These are phyloP conservation scores for Odocoileus hemionus DNA, from an alignment of 2,113 vertebrate genomes.

Conservation along the genomic window DNA sequence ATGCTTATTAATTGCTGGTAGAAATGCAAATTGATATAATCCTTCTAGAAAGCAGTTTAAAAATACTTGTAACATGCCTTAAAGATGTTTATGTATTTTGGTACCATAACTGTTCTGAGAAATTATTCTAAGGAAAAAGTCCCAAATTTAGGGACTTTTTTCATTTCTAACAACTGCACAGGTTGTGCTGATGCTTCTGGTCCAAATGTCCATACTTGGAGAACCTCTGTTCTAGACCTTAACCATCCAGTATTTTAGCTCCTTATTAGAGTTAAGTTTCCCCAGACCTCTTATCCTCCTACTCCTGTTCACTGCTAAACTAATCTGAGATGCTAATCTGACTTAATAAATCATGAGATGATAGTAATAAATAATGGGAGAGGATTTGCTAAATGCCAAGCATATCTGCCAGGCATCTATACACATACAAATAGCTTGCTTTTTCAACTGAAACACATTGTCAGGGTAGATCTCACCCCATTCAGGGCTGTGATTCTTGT, in stretches of 20 bases:
- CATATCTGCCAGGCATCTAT: not conserved
- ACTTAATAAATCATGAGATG: not conserved
- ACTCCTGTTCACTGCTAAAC: not conserved
- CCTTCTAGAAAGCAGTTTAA: not conserved
- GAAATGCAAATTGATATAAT: conserved; percentile 27
- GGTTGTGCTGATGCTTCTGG: not conserved
- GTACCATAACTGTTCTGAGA: not conserved
- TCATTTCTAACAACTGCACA: not conserved
- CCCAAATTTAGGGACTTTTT: not conserved
- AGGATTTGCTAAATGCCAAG: not conserved
- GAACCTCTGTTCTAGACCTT: not conserved
- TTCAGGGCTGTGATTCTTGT: not conserved
- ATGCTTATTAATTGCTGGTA: not conserved
- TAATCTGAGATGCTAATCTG: not conserved
- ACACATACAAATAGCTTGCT: not conserved
- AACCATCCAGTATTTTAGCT: not conserved
- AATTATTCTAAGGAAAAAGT: conserved; percentile 5
- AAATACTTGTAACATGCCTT: not conserved
- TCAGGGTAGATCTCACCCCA: not conserved
- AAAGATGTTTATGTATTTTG: not conserved
- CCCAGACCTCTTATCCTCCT: not conserved
- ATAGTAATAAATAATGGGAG: not conserved
- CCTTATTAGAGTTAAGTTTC: not conserved
- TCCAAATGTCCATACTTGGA: not conserved
- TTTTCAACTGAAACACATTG: not conserved